Percentiles rank a stretch among this genome's conserved stretches.
These are phyloP conservation scores for Protobothrops flavoviridis DNA, from an alignment of 2,113 vertebrate species.

Conservation along the genomic window DNA sequence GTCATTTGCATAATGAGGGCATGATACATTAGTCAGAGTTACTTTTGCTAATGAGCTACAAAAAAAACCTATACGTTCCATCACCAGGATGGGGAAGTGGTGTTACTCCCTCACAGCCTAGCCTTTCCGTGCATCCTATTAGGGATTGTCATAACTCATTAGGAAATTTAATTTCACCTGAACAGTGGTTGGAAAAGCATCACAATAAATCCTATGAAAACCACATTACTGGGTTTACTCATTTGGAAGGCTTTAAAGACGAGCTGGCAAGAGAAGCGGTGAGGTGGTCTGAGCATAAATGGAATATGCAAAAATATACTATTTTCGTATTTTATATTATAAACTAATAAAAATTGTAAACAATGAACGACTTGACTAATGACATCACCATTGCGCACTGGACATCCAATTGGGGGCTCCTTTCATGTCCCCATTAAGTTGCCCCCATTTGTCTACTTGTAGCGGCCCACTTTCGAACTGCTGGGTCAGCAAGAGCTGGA, in stretches of 20 bases:
- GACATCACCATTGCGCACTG: too few species aligned
- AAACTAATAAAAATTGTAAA: too few species aligned
- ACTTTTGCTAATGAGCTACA: slow-evolving; percentile 65
- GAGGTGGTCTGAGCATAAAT: background rate
- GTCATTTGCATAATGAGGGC: slow-evolving; percentile 60
- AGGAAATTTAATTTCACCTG: slow-evolving; percentile 63
- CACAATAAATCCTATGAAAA: slow-evolving; percentile 52
- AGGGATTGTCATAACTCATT: slow-evolving; percentile 52
- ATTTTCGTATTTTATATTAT: too few species aligned
- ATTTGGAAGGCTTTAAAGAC: slow-evolving; percentile 21
- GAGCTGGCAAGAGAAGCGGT: too few species aligned
- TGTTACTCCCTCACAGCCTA: slow-evolving; percentile 47
- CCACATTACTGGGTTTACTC: slow-evolving; percentile 7
- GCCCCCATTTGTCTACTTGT: too few species aligned
- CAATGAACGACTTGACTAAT: too few species aligned
- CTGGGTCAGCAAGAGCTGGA: too few species aligned
- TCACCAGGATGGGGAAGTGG: slow-evolving; percentile 16
- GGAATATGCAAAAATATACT: too few species aligned
- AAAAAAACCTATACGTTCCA: slow-evolving; percentile 53
- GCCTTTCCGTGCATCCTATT: slow-evolving; percentile 50
- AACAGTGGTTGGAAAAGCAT: slow-evolving; percentile 46
- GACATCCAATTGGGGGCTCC: too few species aligned
- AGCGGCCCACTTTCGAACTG: too few species aligned
- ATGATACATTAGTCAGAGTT: slow-evolving; percentile 65
- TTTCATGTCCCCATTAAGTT: too few species aligned